Percentiles rank a stretch among this genome's conserved stretches.
Conservation (phyloP, 2,888 invertebrate species). For the Nomada fabriciana region DNA sequence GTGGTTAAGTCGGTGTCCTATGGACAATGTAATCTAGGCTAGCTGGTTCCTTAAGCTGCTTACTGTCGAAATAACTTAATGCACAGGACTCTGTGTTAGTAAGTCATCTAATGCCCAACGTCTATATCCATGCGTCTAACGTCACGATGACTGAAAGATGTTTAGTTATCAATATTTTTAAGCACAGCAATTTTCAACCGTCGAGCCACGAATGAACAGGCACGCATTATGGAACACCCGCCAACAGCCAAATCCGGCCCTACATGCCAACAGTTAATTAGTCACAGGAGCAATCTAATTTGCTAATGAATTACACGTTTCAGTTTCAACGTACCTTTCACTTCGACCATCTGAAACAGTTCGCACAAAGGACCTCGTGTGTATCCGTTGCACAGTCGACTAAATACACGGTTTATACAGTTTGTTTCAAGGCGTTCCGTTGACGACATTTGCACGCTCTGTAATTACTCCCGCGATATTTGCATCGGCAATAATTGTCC, state of each 20-base stretch:
- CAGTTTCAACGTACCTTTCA: background rate
- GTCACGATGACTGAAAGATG: too few species aligned
- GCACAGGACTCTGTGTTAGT: conserved; percentile 3
- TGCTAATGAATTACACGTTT: background rate
- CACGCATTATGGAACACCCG: too few species aligned
- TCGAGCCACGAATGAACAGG: too few species aligned
- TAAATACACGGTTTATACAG: background rate
- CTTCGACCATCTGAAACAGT: background rate
- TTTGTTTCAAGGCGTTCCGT: background rate
- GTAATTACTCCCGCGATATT: conserved; percentile 37
- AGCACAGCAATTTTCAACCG: too few species aligned
- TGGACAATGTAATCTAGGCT: conserved; percentile 43
- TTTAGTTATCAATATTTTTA: too few species aligned
- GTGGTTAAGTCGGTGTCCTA: conserved; percentile 47
- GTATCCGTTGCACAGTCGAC: background rate
- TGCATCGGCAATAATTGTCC: conserved; percentile 9
- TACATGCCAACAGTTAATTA: too few species aligned
- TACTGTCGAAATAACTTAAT: conserved; percentile 51
- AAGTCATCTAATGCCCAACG: conserved; percentile 1
- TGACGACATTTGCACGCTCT: background rate
- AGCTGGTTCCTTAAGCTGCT: conserved; percentile 53
- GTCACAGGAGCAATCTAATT: too few species aligned
- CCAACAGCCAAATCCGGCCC: too few species aligned
- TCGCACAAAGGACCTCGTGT: background rate
- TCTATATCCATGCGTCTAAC: too few species aligned